Evolutionary conservation across 1,140 invertebrate genomes (phyloP), one percentile per base, ranked within the genome.

Genomic region (Drosophila lini): DNA sequence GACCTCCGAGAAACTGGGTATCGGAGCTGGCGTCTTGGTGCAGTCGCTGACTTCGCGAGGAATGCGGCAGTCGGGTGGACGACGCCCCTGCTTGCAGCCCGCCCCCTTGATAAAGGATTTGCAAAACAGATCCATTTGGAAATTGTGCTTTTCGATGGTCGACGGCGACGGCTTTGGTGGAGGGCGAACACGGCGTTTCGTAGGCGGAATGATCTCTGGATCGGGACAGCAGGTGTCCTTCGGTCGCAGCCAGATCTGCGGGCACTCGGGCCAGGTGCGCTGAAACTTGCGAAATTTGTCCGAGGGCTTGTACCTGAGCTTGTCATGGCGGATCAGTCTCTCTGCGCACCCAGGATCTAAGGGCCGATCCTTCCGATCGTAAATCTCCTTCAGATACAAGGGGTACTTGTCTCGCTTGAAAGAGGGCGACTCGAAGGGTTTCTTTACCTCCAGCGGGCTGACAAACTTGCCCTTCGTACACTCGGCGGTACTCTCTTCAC

Each of bases 261-360:
- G 83, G 31, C 82, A 86, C 15, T 88, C 83, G 11, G 79, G 9
- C 82, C 82, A 86, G 1, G 82, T 86, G 40, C 83, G 79, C 32
- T 86, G 82, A 25, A 53, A 88, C 0, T 45, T 59, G 1, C 82
- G 75, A 11, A 2, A 9, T 28, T 86, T 86, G 16, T 88, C 31
- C 16, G 82, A 86, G 3, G 82, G 80, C 22, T 48, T 40, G 48
- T 86, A 85, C 13, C 9, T 8, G 1, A 28, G 15, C 3, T 5
- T 10, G 31, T 86, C 83, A 15, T 64, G 42, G 7, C 40, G 74
- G 13, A 69, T 40, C 6, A 82, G n/a, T 1, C 58, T 44, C 3
- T 65, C 3, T 0, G 28, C 13, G 32, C 83, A 85, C 0, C 59
- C n/a, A 0, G 3, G 25, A 8, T 45, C 25, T 28, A 28, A 15